Percentiles rank a stretch among this genome's conserved stretches.
Evolutionary conservation across 2,888 invertebrate genomes (phyloP).

Genomic region (Calephelis perditalis): DNA sequence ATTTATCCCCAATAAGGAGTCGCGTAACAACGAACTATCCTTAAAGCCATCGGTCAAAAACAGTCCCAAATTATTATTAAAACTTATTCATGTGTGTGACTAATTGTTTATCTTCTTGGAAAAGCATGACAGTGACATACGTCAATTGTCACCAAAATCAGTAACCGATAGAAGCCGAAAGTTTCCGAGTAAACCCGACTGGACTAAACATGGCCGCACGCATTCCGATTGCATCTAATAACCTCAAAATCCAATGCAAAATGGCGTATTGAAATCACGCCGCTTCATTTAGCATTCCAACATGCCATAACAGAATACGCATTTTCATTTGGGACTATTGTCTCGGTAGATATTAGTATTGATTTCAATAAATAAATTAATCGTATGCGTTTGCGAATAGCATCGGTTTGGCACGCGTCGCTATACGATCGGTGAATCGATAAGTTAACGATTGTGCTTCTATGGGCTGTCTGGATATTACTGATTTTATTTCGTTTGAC

Average conservation of each 20-base stretch:
- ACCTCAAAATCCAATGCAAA: conserved; percentile 77
- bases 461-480: conserved; percentile 54
- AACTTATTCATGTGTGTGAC: conserved; percentile 47
- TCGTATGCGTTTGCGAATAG: conserved; percentile 68
- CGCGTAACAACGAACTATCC: conserved; percentile 1
- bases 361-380: conserved; percentile 79
- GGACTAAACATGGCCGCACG: conserved; percentile 65
- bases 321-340: conserved; percentile 76
- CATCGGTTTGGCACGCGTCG: conserved; percentile 72
- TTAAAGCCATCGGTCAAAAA: not conserved
- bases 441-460: conserved; percentile 55
- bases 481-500: conserved; percentile 62
- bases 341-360: conserved; percentile 75
- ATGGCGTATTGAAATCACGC: conserved; percentile 74
- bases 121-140: conserved; percentile 57
- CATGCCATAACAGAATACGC: conserved; percentile 71
- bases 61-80: conserved; percentile 26
- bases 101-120: conserved; percentile 53
- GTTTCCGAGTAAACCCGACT: conserved; percentile 58
- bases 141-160: conserved; percentile 59
- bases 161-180: conserved; percentile 50
- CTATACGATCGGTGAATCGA: conserved; percentile 63
- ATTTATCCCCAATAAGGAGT: not conserved
- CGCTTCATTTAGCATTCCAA: conserved; percentile 73
- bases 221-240: conserved; percentile 77